phyloP scores from a whole-genome alignment of 1,140 invertebrate species.

The Sarcophaga peregrina region DNA sequence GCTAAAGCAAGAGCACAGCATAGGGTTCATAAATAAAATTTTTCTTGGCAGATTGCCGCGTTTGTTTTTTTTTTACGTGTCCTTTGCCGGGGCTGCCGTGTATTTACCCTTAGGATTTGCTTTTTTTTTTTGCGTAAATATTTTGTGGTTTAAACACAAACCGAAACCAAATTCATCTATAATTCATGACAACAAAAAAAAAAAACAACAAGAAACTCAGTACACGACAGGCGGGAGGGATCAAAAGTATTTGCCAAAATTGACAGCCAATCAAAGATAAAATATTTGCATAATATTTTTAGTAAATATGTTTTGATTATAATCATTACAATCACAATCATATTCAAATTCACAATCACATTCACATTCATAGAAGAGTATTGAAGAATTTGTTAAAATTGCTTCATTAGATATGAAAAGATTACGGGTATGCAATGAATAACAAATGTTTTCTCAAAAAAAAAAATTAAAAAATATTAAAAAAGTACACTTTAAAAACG shows the following conservation, averaged over 20 bases:
- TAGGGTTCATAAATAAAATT: constrained; percentile 34
- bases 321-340: constrained; percentile 11
- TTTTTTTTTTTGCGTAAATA: not conserved
- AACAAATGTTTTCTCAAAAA: too few species aligned
- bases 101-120: constrained; percentile 33
- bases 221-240: not conserved
- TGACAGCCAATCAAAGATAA: constrained; percentile 37
- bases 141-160: not conserved
- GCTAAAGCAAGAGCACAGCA: not conserved
- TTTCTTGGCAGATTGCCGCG: constrained; percentile 46
- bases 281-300: constrained; percentile 39
- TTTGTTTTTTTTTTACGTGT: not conserved
- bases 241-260: constrained; percentile 34
- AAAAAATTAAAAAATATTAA: too few species aligned
- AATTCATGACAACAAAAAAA: constrained; percentile 5
- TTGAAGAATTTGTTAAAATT: too few species aligned
- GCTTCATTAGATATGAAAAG: too few species aligned
- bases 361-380: too few species aligned
- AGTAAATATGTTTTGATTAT: constrained; percentile 41
- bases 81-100: not conserved
- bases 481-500: too few species aligned
- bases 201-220: not conserved
- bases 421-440: too few species aligned
- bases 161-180: constrained; percentile 12
- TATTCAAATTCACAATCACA: too few species aligned